phyloP scores from a whole-genome alignment of 2,888 invertebrate genomes.

The Folsomia manolachei region DNA sequence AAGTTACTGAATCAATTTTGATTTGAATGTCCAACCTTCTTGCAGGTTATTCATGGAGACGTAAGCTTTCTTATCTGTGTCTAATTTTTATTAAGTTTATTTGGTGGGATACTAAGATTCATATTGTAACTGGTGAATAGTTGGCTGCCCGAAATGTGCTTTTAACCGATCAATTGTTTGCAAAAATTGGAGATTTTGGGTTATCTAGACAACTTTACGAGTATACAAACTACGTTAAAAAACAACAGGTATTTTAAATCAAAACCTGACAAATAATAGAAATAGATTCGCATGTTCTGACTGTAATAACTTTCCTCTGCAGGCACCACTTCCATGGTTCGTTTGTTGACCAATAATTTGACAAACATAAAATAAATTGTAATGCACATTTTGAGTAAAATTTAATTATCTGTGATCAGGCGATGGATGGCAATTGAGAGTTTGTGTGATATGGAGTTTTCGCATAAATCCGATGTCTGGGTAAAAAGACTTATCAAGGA shows the following conservation, averaged over 20 bases:
- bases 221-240: constrained; percentile 16
- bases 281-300: too few relatives aligned
- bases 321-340: constrained; percentile 1
- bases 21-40: too few relatives aligned
- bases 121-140: too few relatives aligned
- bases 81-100: not conserved
- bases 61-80: not conserved
- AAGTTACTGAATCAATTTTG: too few relatives aligned
- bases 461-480: constrained; percentile 20
- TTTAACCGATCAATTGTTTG: not conserved
- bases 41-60: not conserved
- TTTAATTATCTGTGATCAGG: too few relatives aligned
- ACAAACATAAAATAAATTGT: too few relatives aligned
- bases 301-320: too few relatives aligned
- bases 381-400: too few relatives aligned
- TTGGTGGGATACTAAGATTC: too few relatives aligned
- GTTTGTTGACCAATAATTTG: not conserved
- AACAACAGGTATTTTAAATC: constrained; percentile 13
- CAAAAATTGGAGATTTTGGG: constrained; percentile 21
- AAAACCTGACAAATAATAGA: too few relatives aligned
- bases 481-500: too few relatives aligned
- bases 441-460: constrained; percentile 18
- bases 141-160: constrained; percentile 16
- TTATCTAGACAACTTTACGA: constrained; percentile 18
- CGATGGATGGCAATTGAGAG: constrained; percentile 19